phyloP scores from a whole-genome alignment of 2,888 invertebrate genomes.

The Coenonympha glycerion region DNA sequence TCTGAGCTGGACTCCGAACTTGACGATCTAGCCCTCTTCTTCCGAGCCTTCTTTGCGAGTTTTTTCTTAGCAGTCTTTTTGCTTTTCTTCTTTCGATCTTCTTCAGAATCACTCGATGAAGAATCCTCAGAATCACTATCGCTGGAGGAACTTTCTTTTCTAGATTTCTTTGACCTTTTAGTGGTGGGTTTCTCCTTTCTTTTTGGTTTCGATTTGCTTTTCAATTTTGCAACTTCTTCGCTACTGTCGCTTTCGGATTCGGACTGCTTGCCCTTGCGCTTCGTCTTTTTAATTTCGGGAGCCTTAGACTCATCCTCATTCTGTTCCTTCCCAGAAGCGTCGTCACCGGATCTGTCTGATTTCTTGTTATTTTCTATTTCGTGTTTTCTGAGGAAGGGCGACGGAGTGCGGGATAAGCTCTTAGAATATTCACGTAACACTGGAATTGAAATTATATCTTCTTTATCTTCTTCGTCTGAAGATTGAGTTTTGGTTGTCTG shows the following conservation, averaged over 20 bases:
- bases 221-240: constrained; percentile 60
- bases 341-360: constrained; percentile 58
- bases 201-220: constrained; percentile 63
- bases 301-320: constrained; percentile 54
- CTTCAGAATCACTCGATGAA: constrained; percentile 70
- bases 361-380: constrained; percentile 73
- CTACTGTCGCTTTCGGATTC: constrained; percentile 69
- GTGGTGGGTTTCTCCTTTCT: constrained; percentile 75
- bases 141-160: constrained; percentile 67
- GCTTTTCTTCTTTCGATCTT: constrained; percentile 69
- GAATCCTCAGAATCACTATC: constrained; percentile 72
- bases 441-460: constrained; percentile 59
- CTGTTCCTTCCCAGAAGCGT: constrained; percentile 67
- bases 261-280: constrained; percentile 72
- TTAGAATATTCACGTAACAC: constrained; percentile 77
- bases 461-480: constrained; percentile 64
- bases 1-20: constrained; percentile 73
- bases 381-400: constrained; percentile 85
- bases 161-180: constrained; percentile 71
- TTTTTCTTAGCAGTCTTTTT: constrained; percentile 69
- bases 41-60: constrained; percentile 64
- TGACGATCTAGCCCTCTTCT: constrained; percentile 65
- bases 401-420: constrained; percentile 89
- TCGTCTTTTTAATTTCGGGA: constrained; percentile 63
- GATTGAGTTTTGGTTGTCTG: constrained; percentile 49